phyloP scores from a whole-genome alignment of 2,797 vertebrate species.

The Oceanodroma leucorhoa region DNA sequence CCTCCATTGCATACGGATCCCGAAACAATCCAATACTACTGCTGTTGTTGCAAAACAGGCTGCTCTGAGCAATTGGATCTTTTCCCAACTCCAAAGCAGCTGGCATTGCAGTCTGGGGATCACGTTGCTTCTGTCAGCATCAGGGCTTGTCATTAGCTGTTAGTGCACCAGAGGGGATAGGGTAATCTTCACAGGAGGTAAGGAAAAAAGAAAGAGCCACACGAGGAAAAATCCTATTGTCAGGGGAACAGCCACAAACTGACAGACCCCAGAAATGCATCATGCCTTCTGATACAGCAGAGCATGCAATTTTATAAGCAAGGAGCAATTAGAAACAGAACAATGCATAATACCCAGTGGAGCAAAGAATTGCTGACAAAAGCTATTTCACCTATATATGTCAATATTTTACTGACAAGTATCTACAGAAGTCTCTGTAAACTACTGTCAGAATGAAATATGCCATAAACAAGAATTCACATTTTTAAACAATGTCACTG shows the following conservation, averaged over 20 bases:
- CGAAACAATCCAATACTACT: not conserved
- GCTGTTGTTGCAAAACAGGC: not conserved
- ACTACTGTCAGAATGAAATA: constrained; percentile 38
- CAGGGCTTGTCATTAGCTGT: not conserved
- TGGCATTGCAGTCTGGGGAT: not conserved
- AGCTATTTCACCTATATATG: constrained; percentile 3
- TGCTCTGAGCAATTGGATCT: not conserved
- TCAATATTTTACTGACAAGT: constrained; percentile 31
- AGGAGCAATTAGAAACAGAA: constrained; percentile 5
- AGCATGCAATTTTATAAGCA: not conserved
- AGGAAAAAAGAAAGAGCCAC: not conserved
- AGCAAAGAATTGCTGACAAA: constrained; percentile 36
- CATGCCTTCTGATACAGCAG: not conserved
- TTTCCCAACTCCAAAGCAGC: constrained; percentile 13
- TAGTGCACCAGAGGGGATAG: not conserved
- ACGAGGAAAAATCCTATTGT: not conserved
- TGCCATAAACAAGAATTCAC: constrained; percentile 31
- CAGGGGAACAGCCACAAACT: not conserved
- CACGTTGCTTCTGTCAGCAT: not conserved
- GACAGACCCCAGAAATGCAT: not conserved
- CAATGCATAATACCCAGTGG: not conserved
- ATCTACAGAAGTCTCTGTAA: constrained; percentile 24
- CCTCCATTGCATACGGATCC: not conserved
- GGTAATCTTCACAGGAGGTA: not conserved
- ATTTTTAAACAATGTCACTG: not conserved